A percentile compares a stretch with the other conserved stretches of the same genome.
Evolutionary conservation across 2,113 vertebrate species (phyloP).

Genomic region (Anser brachyrhynchus): DNA sequence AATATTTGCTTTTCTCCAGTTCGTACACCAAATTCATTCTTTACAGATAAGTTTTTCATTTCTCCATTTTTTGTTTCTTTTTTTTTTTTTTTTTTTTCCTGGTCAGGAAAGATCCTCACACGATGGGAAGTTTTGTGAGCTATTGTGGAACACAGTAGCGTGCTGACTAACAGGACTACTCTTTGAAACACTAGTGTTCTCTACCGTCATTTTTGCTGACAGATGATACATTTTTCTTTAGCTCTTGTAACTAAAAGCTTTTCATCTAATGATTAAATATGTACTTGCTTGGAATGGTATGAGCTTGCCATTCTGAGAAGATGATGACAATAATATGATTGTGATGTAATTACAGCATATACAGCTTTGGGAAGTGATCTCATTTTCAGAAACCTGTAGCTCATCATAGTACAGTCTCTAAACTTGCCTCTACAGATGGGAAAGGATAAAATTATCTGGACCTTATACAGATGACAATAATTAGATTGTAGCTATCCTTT

Average conservation of each 20-base stretch:
- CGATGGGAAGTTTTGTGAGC: not conserved
- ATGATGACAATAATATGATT: not conserved
- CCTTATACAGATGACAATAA: not conserved
- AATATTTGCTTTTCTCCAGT: not conserved
- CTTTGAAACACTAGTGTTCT: not conserved
- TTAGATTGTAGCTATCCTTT: not conserved
- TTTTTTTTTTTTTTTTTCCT: not conserved
- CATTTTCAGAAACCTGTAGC: not conserved
- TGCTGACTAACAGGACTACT: not conserved
- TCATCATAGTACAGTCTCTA: not conserved
- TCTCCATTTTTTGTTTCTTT: not conserved
- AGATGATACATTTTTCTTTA: not conserved
- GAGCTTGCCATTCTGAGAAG: slow-evolving; percentile 3
- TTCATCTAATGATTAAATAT: slow-evolving; percentile 31
- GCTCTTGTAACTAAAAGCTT: slow-evolving; percentile 25
- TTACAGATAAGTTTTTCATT: not conserved
- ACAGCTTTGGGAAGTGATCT: slow-evolving; percentile 37
- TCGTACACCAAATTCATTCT: not conserved
- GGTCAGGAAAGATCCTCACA: not conserved
- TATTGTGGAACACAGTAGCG: not conserved
- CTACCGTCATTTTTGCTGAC: not conserved
- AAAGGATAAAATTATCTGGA: not conserved
- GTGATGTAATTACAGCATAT: slow-evolving; percentile 1
- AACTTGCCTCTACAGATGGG: not conserved
- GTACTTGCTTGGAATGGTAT: not conserved